Conservation (phyloP, 2,888 invertebrate species). For the Agapostemon virescens region DNA sequence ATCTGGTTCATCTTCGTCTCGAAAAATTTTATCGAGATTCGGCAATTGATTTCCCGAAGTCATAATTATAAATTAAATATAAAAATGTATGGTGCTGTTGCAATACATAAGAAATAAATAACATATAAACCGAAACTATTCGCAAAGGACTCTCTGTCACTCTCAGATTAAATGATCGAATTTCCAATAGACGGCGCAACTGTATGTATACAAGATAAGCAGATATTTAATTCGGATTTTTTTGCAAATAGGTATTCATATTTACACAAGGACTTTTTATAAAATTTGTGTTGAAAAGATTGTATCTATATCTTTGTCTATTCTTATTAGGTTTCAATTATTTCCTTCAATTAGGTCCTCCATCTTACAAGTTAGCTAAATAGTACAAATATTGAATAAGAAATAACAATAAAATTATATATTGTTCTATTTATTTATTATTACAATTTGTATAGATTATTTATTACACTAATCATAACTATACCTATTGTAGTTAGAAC, state of each 20-base stretch:
- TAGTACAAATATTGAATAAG: constrained; percentile 3
- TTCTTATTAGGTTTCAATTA: not conserved
- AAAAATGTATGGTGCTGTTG: not conserved
- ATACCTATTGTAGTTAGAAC: not conserved
- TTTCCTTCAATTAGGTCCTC: no score
- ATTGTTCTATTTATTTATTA: not conserved
- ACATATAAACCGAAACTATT: constrained; percentile 12
- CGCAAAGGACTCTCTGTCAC: no score
- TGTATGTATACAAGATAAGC: not conserved
- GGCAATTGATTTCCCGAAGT: constrained; percentile 69
- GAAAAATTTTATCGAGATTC: constrained; percentile 74
- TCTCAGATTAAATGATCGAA: constrained; percentile 7
- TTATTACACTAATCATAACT: constrained; percentile 33
- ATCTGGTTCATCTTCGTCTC: constrained; percentile 73
- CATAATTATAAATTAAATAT: constrained; percentile 55
- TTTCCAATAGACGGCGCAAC: constrained; percentile 16
- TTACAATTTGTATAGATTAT: not conserved
- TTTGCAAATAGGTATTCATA: not conserved
- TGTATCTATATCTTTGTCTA: not conserved
- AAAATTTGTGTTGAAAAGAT: not conserved
- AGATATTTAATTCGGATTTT: not conserved
- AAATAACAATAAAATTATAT: not conserved
- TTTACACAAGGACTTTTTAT: not conserved
- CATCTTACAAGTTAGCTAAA: not conserved
- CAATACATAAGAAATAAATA: not conserved